Evolutionary conservation across 2,888 invertebrate genomes (phyloP).

Genomic region (Cephus rjabovi): DNA sequence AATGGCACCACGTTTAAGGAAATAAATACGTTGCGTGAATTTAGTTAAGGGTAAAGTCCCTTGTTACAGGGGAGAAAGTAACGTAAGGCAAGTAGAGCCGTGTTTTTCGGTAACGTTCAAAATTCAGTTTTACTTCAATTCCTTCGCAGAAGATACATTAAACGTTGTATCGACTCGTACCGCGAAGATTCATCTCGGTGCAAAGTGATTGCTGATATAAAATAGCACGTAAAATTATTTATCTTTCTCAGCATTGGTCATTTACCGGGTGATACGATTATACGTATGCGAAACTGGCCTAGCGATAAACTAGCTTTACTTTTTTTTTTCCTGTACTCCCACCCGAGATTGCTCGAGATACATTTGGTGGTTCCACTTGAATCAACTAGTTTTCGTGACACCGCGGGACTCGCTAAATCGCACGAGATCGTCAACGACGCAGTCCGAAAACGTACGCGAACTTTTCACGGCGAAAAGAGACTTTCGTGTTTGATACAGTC

Average conservation of each 20-base stretch:
- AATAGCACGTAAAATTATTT: background rate
- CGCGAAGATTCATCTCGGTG: background rate
- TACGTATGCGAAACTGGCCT: background rate
- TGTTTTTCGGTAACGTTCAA: too few species aligned
- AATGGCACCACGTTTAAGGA: background rate
- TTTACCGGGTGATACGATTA: background rate
- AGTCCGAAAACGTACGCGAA: background rate
- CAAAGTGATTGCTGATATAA: background rate
- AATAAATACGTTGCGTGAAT: too few species aligned
- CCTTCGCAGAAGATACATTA: too few species aligned
- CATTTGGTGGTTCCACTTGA: background rate
- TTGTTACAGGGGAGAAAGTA: too few species aligned
- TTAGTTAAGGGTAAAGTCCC: too few species aligned
- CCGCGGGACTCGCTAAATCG: background rate
- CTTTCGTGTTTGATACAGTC: background rate
- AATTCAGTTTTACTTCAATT: too few species aligned
- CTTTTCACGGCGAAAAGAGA: background rate
- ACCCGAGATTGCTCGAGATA: background rate
- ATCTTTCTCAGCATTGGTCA: background rate
- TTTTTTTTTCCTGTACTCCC: background rate
- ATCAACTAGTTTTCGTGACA: background rate
- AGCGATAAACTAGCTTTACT: background rate
- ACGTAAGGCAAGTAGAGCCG: too few species aligned
- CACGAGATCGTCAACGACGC: background rate
- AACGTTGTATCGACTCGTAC: too few species aligned